phyloP scores from a whole-genome alignment of 2,888 invertebrate genomes.

The Drosophila tripunctata region DNA sequence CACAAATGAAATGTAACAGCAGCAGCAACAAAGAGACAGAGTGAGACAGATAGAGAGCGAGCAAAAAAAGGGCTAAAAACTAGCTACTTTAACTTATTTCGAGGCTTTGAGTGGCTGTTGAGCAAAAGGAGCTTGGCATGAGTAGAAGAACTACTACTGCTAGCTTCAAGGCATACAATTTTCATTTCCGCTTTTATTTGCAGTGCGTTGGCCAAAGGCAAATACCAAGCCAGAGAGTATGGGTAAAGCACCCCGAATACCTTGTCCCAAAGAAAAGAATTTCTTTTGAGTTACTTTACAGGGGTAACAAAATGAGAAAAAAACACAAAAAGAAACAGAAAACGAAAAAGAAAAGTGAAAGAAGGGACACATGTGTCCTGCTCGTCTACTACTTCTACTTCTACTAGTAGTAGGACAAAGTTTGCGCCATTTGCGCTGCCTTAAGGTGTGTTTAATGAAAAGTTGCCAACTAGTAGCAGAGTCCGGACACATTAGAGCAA shows the following conservation, averaged over 20 bases:
- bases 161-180: constrained; percentile 63
- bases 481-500: constrained; percentile 56
- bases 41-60: not conserved
- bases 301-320: constrained; percentile 28
- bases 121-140: constrained; percentile 20
- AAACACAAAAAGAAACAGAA: not conserved
- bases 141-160: no score
- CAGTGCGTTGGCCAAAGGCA: constrained; percentile 53
- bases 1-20: constrained; percentile 60
- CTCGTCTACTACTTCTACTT: no score
- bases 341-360: constrained; percentile 1
- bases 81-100: constrained; percentile 60
- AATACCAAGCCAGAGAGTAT: constrained; percentile 18
- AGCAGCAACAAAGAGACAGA: constrained; percentile 43
- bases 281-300: constrained; percentile 68
- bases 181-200: constrained; percentile 69
- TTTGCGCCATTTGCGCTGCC: constrained; percentile 70
- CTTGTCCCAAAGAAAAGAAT: constrained; percentile 58
- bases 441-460: constrained; percentile 78
- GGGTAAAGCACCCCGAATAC: constrained; percentile 35
- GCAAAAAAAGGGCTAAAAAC: constrained; percentile 5
- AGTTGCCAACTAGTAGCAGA: constrained; percentile 57
- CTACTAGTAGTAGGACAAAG: no score
- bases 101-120: constrained; percentile 28
- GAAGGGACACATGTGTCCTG: constrained; percentile 61